These are phyloP conservation scores for Lobophora halterata DNA, from an alignment of 2,888 invertebrate genomes.

Conservation along the genomic window DNA sequence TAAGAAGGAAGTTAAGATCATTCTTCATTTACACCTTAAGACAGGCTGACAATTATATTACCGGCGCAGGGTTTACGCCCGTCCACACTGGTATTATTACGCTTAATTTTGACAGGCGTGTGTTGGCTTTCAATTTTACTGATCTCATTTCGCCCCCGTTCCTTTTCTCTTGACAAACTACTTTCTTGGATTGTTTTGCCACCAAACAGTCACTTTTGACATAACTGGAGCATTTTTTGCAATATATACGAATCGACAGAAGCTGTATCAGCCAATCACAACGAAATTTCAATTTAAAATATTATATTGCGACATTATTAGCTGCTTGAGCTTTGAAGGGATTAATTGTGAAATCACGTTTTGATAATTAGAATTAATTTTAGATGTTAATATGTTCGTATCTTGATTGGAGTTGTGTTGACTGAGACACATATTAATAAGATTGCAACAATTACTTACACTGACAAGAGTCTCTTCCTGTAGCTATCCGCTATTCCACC, in stretches of 20 bases:
- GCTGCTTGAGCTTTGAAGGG: constrained; percentile 38
- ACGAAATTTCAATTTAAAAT: constrained; percentile 41
- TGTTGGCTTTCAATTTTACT: constrained; percentile 44
- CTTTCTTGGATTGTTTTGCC: constrained; percentile 46
- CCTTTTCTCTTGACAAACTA: constrained; percentile 31
- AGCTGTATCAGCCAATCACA: constrained; percentile 53
- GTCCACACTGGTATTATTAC: constrained; percentile 35
- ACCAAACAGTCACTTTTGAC: constrained; percentile 53
- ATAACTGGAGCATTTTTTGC: constrained; percentile 59
- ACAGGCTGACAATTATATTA: constrained; percentile 31
- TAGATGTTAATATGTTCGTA: constrained; percentile 11
- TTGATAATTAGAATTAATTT: constrained; percentile 29
- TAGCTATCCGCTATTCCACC: no score
- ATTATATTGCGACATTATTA: constrained; percentile 40
- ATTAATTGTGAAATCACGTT: constrained; percentile 49
- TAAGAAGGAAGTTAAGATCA: no score
- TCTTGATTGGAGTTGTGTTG: no score
- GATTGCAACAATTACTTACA: no score
- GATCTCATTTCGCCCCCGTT: constrained; percentile 16
- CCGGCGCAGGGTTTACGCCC: constrained; percentile 38
- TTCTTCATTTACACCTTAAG: constrained; percentile 26
- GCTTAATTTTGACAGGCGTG: constrained; percentile 39
- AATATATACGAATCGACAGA: constrained; percentile 39
- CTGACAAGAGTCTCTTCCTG: no score
- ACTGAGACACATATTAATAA: no score